Evolutionary conservation across 1,140 invertebrate genomes (phyloP), one percentile per base, ranked within the genome.

Genomic region (Kradibia gibbosae): DNA sequence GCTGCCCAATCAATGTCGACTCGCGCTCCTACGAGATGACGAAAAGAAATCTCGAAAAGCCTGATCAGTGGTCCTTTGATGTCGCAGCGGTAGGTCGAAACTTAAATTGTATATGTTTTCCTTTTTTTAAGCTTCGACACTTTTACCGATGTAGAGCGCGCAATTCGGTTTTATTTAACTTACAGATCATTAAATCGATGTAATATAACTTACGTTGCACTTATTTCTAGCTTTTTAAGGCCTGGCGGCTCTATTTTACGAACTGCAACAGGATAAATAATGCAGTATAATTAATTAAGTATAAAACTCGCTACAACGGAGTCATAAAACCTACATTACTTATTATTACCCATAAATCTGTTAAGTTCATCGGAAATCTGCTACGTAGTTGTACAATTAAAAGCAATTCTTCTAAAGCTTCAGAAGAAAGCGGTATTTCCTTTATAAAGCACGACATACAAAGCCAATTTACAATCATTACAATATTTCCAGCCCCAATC

Each of bases 1-100:
- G 96, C 55, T 98, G 97, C 87, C 98, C 98, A 0, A 96, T 99
- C 45, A 99, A 99, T 90, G 97, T 99, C 13, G 99, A 99, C 90
- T 98, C 97, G 5, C 94, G 94, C 86, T 97, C 95, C 15, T 95
- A 94, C 89, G 96, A 96, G 87, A 90, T 94, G 10, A 97, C 96
- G 0, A 95, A 95, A 85, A 94, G 93, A 85, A 96, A 96, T 90
- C 93, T 97, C 90, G 94, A 94, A 82, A 94, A 94, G 72, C 94
- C 95, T 17, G 96, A 97, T 92, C 93, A 98, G 86, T 99, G 98
- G 95, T 97, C 96, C 84, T 99, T 99, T 91, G 98, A 99, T 89
- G 96, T 98, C 88, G 99, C 99, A 70, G 97, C 97, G 89, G 98
- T 98, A 92, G 91, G 92, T 67, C n/a, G 3, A 39, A 39, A 17